phyloP scores from a whole-genome alignment of 2,888 invertebrate species.

The Drosophila mimica region DNA sequence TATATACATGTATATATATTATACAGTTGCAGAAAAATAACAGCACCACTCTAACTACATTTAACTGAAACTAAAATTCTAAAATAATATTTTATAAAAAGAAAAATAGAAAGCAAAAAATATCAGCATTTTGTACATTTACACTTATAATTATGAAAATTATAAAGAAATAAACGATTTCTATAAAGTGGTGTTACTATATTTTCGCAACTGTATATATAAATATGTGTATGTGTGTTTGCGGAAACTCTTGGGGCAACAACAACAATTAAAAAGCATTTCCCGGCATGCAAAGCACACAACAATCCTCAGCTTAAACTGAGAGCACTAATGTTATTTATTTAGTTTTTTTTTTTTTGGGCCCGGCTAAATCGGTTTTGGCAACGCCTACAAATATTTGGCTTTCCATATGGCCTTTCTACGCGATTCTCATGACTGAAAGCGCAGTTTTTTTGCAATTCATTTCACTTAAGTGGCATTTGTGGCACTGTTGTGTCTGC shows the following conservation, averaged over 20 bases:
- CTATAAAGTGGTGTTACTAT: background rate
- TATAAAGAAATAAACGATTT: background rate
- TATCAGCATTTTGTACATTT: background rate
- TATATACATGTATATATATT: background rate
- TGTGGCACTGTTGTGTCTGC: conserved; percentile 30
- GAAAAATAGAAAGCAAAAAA: background rate
- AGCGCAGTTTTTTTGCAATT: conserved; percentile 50
- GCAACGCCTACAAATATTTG: conserved; percentile 31
- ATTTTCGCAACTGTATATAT: background rate
- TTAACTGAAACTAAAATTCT: background rate
- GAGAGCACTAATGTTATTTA: background rate
- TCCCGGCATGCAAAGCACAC: conserved; percentile 29
- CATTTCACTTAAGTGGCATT: conserved; percentile 73
- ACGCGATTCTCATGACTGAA: background rate
- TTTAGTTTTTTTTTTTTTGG: background rate
- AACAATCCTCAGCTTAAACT: background rate
- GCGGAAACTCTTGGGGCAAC: conserved; percentile 27
- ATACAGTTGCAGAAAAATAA: background rate
- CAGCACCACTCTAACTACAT: background rate
- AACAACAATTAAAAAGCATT: conserved; percentile 53
- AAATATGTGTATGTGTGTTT: conserved; percentile 5
- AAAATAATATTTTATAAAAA: background rate
- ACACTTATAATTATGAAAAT: background rate
- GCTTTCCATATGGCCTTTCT: conserved; percentile 3
- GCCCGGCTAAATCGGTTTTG: conserved; percentile 1